Conservation (phyloP, 2,797 vertebrate genomes). For the Novumbra hubbsi region DNA sequence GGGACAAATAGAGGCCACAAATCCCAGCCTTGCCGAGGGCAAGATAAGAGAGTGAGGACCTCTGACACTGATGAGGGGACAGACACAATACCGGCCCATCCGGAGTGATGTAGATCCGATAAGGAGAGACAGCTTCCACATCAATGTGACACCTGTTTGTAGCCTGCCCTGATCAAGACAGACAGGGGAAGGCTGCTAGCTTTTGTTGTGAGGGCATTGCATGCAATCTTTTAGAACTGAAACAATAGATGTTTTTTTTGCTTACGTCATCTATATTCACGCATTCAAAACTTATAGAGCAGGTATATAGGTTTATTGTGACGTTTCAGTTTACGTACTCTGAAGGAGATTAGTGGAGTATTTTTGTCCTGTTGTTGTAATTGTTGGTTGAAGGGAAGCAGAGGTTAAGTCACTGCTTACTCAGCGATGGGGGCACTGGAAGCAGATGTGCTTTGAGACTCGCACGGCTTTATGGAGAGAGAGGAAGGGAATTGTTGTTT, state of each 20-base stretch:
- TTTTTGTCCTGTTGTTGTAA: constrained; percentile 51
- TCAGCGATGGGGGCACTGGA: constrained; percentile 58
- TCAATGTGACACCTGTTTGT: too few relatives aligned
- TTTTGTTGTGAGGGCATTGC: background rate
- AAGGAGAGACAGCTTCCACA: background rate
- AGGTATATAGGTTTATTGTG: background rate
- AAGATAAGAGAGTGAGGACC: constrained; percentile 10
- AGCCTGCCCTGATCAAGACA: background rate
- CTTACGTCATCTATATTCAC: background rate
- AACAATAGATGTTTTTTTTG: background rate
- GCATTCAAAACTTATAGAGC: background rate
- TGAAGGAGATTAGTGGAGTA: constrained; percentile 26
- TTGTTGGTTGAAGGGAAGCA: constrained; percentile 52
- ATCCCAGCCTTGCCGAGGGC: background rate
- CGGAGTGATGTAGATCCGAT: background rate
- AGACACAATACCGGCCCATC: constrained; percentile 11
- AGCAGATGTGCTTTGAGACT: constrained; percentile 62
- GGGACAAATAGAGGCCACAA: background rate
- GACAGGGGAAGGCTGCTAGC: background rate
- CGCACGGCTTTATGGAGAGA: constrained; percentile 40
- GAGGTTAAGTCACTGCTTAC: constrained; percentile 51
- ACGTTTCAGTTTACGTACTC: constrained; percentile 16
- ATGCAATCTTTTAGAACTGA: background rate
- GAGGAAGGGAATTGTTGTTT: too few relatives aligned
- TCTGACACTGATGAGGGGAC: constrained; percentile 17